Percentiles rank a stretch among this genome's conserved stretches.
phyloP scores from a whole-genome alignment of 2,888 invertebrate genomes.

The Brenthis hecate region DNA sequence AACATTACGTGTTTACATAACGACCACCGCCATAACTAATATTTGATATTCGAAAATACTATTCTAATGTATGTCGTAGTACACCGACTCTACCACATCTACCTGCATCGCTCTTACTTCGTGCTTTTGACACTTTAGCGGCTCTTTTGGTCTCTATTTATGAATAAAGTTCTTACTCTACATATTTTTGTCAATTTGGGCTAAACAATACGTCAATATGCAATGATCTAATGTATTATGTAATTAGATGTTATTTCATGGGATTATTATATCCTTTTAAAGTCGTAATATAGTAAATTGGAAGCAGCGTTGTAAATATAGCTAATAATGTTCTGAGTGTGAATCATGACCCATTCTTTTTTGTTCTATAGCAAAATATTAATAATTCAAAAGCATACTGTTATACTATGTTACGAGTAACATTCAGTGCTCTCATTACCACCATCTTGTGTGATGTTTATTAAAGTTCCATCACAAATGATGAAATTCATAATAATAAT shows the following conservation, averaged over 20 bases:
- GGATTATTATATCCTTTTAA: too few relatives aligned
- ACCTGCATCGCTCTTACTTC: slow-evolving; percentile 48
- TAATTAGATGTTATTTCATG: too few relatives aligned
- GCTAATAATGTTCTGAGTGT: too few relatives aligned
- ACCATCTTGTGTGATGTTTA: slow-evolving; percentile 42
- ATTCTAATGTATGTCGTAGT: slow-evolving; percentile 78
- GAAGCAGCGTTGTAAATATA: too few relatives aligned
- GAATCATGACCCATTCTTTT: too few relatives aligned
- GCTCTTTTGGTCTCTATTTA: slow-evolving; percentile 66
- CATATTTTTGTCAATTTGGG: neutral
- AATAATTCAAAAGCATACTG: too few relatives aligned
- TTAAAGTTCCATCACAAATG: slow-evolving; percentile 56
- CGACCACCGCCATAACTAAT: slow-evolving; percentile 78
- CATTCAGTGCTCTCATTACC: too few relatives aligned
- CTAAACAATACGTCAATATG: too few relatives aligned
- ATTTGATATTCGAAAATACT: slow-evolving; percentile 81
- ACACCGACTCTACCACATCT: slow-evolving; percentile 49
- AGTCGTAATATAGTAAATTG: too few relatives aligned
- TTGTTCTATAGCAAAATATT: too few relatives aligned
- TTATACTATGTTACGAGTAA: too few relatives aligned
- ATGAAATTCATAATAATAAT: slow-evolving; percentile 44
- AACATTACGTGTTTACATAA: slow-evolving; percentile 78
- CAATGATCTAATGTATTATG: too few relatives aligned
- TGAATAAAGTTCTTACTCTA: neutral
- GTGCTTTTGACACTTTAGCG: slow-evolving; percentile 72